phyloP scores from a whole-genome alignment of 2,888 invertebrate genomes.

The Stenchaetothrips biformis region DNA sequence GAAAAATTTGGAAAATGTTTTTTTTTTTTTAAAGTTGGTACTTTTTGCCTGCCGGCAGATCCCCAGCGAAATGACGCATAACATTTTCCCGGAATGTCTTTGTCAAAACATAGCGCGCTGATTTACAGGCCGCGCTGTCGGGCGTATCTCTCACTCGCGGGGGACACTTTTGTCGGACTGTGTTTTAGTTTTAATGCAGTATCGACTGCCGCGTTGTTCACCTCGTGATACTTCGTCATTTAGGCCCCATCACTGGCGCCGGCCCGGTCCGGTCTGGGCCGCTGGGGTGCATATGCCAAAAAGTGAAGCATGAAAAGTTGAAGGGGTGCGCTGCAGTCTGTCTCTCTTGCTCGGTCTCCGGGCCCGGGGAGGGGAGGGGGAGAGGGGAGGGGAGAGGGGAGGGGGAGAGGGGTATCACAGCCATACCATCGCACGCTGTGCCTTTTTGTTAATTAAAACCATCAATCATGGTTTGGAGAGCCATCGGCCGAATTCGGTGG shows the following conservation, averaged over 20 bases:
- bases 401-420: neutral
- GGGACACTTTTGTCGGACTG: too few relatives aligned
- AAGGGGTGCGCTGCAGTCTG: neutral
- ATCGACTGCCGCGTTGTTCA: neutral
- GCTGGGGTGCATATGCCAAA: conserved; percentile 9
- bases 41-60: too few relatives aligned
- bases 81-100: too few relatives aligned
- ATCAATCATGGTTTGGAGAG: conserved; percentile 21
- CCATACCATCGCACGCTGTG: neutral
- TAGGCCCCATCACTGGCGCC: neutral
- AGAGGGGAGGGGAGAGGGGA: too few relatives aligned
- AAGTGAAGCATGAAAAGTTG: conserved; percentile 6
- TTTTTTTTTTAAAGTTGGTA: too few relatives aligned
- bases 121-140: too few relatives aligned
- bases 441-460: conserved; percentile 22
- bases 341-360: neutral
- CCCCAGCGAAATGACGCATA: too few relatives aligned
- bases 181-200: too few relatives aligned
- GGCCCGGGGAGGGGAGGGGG: neutral
- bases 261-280: neutral
- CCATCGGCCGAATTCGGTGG: neutral
- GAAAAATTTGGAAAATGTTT: too few relatives aligned
- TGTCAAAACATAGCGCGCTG: too few relatives aligned
- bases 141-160: too few relatives aligned
- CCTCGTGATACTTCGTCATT: neutral